Evolutionary conservation across 2,797 vertebrate genomes (phyloP), one percentile per base, ranked within the genome.

Genomic region (Leuciscus waleckii): DNA sequence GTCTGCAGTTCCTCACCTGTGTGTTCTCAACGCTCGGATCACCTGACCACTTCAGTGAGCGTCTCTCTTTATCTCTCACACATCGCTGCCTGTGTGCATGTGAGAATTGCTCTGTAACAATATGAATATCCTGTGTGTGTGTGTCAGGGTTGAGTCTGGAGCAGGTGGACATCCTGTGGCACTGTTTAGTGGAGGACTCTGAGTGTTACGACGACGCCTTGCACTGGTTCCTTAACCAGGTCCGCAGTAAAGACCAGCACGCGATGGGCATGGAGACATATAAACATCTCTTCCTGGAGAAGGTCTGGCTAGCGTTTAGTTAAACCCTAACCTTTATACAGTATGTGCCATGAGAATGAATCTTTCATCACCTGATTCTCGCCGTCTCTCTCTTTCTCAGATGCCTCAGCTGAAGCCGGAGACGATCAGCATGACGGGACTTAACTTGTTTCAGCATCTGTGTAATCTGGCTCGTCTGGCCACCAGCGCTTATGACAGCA

Each of bases 201-300:
- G 98, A 99, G 89, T 99, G 98, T 89, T 99, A 97, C 0, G 98
- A 99, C 35, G 98, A 99, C 88, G 98, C 98, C 1, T 94, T 99
- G 77, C 98, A 99, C 89, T 99, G 98, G 98, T 99, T 99, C 93
- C 95, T 99, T 92, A 99, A 99, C 88, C 98, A 99, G 96, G 98
- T 99, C 82, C 96, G 98, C 92, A 99, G 98, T 92, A 99, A 99
- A 93, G 98, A 99, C 93, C 98, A 99, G 90, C 98, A 99, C n/a
- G 98, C 98, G 0, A 99, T 99, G 98, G 98, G 98, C 84, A 99
- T 99, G 97, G 98, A 99, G 94, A 99, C 98, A 2, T 99, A 99
- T 91, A 99, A 99, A 56, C 98, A 99, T 91, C 97, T 99, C 73
- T 99, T 99, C 92, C 93, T 99, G 90, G 98, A 99, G 93, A 99